phyloP scores from a whole-genome alignment of 2,797 vertebrate genomes.

The Micropoecilia bifurca region DNA sequence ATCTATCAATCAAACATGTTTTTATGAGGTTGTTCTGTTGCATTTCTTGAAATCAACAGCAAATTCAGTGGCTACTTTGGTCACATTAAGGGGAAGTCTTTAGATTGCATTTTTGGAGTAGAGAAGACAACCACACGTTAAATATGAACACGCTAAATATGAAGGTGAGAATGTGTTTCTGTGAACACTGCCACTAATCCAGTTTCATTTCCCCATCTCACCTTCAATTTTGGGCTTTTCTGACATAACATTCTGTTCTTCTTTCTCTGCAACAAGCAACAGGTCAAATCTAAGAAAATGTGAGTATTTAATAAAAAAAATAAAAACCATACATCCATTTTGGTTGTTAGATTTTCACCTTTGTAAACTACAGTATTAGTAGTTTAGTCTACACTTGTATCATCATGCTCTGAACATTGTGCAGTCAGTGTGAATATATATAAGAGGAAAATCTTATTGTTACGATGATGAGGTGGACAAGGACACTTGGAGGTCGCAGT shows the following conservation, averaged over 20 bases:
- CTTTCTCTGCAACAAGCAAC: background rate
- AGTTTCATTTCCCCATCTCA: background rate
- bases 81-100: background rate
- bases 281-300: background rate
- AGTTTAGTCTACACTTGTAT: background rate
- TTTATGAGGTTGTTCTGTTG: background rate
- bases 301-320: background rate
- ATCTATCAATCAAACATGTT: background rate
- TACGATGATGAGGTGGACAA: conserved; percentile 23
- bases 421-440: conserved; percentile 44
- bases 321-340: background rate
- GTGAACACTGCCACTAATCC: background rate
- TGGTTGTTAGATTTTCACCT: no score
- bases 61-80: no score
- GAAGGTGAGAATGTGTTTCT: background rate
- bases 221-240: background rate
- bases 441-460: conserved; percentile 52
- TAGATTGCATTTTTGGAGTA: no score
- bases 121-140: background rate
- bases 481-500: conserved; percentile 29
- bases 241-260: background rate
- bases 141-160: background rate
- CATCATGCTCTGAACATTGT: background rate
- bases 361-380: background rate
- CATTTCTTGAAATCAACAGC: background rate